phyloP scores from a whole-genome alignment of 2,888 invertebrate genomes.

The Sepioteuthis lessoniana region DNA sequence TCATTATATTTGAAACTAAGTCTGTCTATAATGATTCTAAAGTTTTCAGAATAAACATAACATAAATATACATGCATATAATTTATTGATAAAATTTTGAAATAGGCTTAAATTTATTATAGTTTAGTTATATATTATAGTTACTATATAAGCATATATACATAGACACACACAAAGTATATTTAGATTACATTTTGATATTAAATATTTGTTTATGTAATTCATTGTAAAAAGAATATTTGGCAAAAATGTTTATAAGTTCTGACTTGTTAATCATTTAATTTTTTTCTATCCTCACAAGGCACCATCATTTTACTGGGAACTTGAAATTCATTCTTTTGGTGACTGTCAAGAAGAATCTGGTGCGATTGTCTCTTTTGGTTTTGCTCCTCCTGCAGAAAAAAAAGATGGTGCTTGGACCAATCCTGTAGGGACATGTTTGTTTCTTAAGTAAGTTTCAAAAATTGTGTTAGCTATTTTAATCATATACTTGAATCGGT shows the following conservation, averaged over 20 bases:
- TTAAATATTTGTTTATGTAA: not conserved
- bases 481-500: not conserved
- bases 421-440: slow-evolving; percentile 73
- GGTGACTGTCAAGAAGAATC: slow-evolving; percentile 73
- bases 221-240: not conserved
- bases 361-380: slow-evolving; percentile 73
- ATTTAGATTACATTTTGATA: no score
- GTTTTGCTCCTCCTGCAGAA: slow-evolving; percentile 74
- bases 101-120: no score
- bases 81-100: no score
- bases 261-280: not conserved
- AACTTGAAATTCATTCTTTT: slow-evolving; percentile 72
- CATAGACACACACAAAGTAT: no score
- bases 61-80: no score
- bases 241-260: not conserved
- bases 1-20: no score
- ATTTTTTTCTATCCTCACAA: slow-evolving; percentile 51
- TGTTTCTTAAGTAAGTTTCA: slow-evolving; percentile 71
- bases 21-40: no score
- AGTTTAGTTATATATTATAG: no score
- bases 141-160: no score
- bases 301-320: slow-evolving; percentile 75
- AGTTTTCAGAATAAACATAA: no score
- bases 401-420: slow-evolving; percentile 74
- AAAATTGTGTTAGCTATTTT: not conserved